Conservation (phyloP, 1,140 invertebrate species). For the Platorchestia sp. region DNA sequence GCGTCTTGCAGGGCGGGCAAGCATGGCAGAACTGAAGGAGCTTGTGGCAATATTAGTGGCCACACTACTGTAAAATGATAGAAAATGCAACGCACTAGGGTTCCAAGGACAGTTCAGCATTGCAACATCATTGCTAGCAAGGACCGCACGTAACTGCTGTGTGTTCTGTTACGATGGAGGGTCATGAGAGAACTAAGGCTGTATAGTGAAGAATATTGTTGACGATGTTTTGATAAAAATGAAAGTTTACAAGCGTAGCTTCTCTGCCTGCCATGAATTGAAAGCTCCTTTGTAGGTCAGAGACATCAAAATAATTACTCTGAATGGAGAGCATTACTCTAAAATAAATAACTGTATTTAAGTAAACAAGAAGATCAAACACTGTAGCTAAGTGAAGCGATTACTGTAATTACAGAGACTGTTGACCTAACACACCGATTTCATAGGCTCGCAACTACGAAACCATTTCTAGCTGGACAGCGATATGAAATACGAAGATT, state of each 20-base stretch:
- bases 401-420: neutral
- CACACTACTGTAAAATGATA: neutral
- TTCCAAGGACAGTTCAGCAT: neutral
- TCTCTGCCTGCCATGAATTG: neutral
- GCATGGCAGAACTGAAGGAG: neutral
- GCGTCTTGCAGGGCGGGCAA: neutral
- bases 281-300: neutral
- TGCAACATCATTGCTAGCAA: neutral
- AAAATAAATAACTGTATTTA: neutral
- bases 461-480: neutral
- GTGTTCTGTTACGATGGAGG: neutral
- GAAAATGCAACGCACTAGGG: neutral
- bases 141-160: neutral
- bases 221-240: neutral
- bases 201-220: neutral
- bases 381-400: neutral
- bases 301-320: neutral
- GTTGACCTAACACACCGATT: neutral
- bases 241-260: neutral
- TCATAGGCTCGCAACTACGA: neutral
- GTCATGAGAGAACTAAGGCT: neutral
- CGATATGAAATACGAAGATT: neutral
- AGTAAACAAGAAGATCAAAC: neutral
- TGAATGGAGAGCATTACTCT: neutral
- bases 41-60: neutral